These are phyloP conservation scores for Raphicerus campestris DNA, from an alignment of 2,113 vertebrate genomes.

Conservation along the genomic window DNA sequence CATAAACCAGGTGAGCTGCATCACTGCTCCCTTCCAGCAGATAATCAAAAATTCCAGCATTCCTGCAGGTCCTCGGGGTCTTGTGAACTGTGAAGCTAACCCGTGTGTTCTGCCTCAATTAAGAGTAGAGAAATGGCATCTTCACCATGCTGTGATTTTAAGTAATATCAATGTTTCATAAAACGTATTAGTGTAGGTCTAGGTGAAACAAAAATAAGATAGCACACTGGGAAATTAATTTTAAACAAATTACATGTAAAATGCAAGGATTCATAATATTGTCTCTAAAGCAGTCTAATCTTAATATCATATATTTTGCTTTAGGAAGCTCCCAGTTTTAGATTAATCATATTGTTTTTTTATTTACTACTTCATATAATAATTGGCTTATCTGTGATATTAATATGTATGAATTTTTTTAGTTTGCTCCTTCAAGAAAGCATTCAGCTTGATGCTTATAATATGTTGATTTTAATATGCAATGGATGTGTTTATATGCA, in stretches of 20 bases:
- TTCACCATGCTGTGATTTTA: constrained; percentile 58
- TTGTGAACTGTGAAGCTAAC: not conserved
- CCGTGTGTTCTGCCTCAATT: not conserved
- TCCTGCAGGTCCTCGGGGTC: not conserved
- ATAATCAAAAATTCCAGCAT: not conserved
- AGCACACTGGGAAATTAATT: constrained; percentile 68
- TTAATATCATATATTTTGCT: constrained; percentile 62
- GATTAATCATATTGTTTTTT: constrained; percentile 73
- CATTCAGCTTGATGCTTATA: constrained; percentile 63
- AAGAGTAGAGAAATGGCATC: constrained; percentile 38
- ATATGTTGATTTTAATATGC: constrained; percentile 73
- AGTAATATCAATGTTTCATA: constrained; percentile 69
- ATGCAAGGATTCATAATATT: constrained; percentile 64
- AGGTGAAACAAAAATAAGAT: constrained; percentile 64
- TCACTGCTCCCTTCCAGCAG: not conserved
- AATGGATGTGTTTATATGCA: constrained; percentile 74
- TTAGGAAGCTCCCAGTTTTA: constrained; percentile 63
- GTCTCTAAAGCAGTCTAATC: constrained; percentile 59
- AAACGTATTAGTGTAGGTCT: constrained; percentile 68
- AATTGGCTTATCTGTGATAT: constrained; percentile 73
- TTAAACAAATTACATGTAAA: constrained; percentile 71
- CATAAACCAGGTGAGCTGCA: not conserved
- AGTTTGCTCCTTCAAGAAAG: constrained; percentile 65
- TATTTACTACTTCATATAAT: constrained; percentile 74
- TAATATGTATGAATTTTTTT: constrained; percentile 74